Conservation (phyloP, 1,140 invertebrate species). For the Nilaparvata lugens region DNA sequence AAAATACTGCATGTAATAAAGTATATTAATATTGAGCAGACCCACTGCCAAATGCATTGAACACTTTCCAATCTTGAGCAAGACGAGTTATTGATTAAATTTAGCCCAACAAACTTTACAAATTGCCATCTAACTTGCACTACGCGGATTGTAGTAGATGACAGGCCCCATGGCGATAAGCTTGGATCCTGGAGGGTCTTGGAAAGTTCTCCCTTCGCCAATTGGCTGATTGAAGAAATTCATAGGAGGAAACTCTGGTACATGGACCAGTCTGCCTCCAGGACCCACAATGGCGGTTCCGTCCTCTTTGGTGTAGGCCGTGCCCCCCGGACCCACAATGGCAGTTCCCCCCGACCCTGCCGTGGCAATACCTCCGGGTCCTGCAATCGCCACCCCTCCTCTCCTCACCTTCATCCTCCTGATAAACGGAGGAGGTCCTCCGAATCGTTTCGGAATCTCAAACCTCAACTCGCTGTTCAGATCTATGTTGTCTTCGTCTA, state of each 20-base stretch:
- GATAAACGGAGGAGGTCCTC: conserved; percentile 47
- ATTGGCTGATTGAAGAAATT: not conserved
- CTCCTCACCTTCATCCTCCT: conserved; percentile 52
- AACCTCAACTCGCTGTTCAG: conserved; percentile 18
- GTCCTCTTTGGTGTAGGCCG: conserved; percentile 56
- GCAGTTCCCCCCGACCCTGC: conserved; percentile 61
- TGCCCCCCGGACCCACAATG: conserved; percentile 59
- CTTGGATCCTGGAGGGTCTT: conserved; percentile 43
- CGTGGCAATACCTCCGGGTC: conserved; percentile 60
- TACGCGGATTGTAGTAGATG: conserved; percentile 47
- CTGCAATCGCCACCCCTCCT: conserved; percentile 63
- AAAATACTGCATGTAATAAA: too few species aligned
- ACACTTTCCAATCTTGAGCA: too few species aligned
- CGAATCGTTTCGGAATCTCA: not conserved
- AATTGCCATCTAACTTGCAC: too few species aligned
- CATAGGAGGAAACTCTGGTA: conserved; percentile 25
- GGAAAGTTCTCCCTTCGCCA: conserved; percentile 3
- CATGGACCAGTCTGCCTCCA: conserved; percentile 49
- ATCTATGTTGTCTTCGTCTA: not conserved
- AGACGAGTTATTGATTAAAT: too few species aligned
- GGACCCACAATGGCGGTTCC: conserved; percentile 59
- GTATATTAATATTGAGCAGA: too few species aligned
- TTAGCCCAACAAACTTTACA: too few species aligned
- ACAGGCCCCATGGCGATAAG: conserved; percentile 56
- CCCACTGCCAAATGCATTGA: too few species aligned